Conservation (phyloP, 2,113 vertebrate genomes). For the Neotragus pygmaeus region DNA sequence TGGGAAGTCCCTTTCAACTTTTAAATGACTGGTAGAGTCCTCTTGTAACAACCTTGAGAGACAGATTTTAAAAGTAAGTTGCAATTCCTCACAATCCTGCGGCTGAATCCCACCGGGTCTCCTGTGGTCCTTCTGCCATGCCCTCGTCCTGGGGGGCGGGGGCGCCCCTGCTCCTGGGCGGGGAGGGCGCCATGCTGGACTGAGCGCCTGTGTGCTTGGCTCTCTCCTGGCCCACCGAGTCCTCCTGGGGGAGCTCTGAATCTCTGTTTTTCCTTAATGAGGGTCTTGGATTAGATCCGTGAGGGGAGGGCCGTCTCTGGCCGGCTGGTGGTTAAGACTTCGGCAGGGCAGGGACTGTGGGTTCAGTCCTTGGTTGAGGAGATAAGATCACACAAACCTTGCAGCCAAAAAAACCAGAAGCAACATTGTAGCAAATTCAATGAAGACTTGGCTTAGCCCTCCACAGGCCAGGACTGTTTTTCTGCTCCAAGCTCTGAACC, state of each 20-base stretch:
- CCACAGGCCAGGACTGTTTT: neutral
- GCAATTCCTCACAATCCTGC: neutral
- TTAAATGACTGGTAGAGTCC: neutral
- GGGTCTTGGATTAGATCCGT: neutral
- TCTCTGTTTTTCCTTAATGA: neutral
- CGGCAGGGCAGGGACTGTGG: accelerated
- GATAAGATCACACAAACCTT: neutral
- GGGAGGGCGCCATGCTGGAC: neutral
- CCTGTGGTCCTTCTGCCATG: neutral
- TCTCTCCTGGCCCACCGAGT: too few species aligned
- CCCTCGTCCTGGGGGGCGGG: neutral
- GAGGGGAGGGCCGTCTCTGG: neutral
- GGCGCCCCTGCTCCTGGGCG: neutral
- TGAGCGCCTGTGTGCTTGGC: neutral
- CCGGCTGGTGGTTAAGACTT: neutral
- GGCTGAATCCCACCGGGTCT: neutral
- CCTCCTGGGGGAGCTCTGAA: neutral
- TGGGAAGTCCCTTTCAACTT: neutral
- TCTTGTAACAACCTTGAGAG: neutral
- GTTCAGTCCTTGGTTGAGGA: neutral
- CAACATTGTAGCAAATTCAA: neutral
- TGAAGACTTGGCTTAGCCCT: neutral
- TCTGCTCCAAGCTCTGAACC: neutral
- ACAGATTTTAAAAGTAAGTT: neutral
- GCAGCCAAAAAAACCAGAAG: neutral